Conservation (phyloP, 2,888 invertebrate species). For the Dasypogon diadema region DNA sequence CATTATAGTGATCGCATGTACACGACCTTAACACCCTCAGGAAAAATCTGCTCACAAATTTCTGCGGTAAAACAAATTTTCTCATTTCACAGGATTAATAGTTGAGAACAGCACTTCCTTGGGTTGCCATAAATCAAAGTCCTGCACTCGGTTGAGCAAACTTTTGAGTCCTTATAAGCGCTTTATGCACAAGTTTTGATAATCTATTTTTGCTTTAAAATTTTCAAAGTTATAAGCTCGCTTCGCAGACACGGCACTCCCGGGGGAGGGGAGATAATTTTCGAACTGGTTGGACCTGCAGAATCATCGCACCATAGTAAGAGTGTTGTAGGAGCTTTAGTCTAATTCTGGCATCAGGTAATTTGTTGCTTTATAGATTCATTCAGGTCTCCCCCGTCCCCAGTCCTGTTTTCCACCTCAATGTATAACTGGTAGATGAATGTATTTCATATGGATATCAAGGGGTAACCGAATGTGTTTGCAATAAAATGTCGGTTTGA, state of each 20-base stretch:
- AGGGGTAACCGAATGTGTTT: neutral
- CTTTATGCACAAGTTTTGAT: conserved; percentile 14
- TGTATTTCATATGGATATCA: no score
- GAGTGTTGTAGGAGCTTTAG: neutral
- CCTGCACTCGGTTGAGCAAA: conserved; percentile 21
- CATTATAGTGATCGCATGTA: conserved; percentile 21
- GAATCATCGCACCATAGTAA: neutral
- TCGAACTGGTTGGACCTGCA: neutral
- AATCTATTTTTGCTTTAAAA: conserved; percentile 22
- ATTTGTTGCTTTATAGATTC: neutral
- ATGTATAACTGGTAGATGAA: neutral
- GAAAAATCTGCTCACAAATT: conserved; percentile 43
- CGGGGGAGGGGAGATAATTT: neutral
- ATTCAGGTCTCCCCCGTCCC: no score
- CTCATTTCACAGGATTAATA: conserved; percentile 39
- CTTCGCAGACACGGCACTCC: neutral
- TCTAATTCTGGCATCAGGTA: conserved; percentile 1
- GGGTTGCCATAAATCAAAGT: conserved; percentile 34
- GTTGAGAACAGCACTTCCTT: conserved; percentile 38
- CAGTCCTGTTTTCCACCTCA: neutral
- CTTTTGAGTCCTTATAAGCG: conserved; percentile 26
- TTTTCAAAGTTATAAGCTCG: neutral
- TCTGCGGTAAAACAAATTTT: conserved; percentile 44
- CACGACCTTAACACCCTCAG: conserved; percentile 6
- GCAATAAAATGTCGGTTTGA: conserved; percentile 3